These are phyloP conservation scores for Noctilio leporinus DNA, from an alignment of 2,113 vertebrate species.

Conservation along the genomic window DNA sequence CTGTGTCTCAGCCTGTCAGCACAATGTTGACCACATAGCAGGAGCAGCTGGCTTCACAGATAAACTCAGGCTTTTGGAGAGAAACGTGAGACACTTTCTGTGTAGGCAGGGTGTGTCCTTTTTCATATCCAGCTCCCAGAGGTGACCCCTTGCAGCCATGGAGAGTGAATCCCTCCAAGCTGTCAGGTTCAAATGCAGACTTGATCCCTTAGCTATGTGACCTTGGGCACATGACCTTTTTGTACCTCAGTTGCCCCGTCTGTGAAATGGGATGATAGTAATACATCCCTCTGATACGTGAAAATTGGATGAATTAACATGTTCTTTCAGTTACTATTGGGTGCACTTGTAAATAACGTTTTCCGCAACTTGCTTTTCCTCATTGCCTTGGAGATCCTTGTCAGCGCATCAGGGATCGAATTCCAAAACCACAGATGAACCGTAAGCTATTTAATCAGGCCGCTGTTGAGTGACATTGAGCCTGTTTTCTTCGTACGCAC, in stretches of 20 bases:
- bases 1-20: neutral
- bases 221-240: neutral
- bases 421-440: neutral
- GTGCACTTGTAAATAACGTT: neutral
- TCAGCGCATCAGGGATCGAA: neutral
- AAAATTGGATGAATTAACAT: neutral
- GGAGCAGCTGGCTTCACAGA: neutral
- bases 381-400: neutral
- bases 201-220: neutral
- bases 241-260: neutral
- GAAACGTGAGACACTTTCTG: neutral
- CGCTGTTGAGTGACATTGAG: neutral
- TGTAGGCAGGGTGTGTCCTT: neutral
- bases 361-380: neutral
- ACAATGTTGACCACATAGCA: fast-evolving
- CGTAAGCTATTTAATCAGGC: neutral
- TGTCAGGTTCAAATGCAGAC: neutral
- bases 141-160: neutral
- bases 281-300: neutral
- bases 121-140: neutral
- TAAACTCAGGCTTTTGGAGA: neutral
- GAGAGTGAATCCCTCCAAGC: neutral
- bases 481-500: neutral
- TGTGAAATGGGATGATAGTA: neutral
- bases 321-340: neutral